Base-by-base conservation (phyloP, 2,888 invertebrate species). In the Boloria euphrosyne region DNA sequence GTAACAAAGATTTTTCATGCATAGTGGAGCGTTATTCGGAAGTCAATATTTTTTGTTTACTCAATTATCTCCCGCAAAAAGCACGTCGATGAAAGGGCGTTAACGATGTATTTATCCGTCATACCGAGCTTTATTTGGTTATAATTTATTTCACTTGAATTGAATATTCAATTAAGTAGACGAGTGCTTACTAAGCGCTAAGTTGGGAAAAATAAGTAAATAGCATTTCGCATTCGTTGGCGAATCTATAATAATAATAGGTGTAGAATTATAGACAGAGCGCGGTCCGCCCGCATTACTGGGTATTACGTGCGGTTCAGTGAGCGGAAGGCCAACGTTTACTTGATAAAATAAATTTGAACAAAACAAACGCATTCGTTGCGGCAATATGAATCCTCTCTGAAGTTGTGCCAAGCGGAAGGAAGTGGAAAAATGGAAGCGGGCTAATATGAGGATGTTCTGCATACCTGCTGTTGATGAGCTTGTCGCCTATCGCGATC, bases 291-390 rank as follows among this genome's bases (percentile, higher is more conserved):
- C 84, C 87, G 86, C 87, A 89, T 87, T 85, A 85, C 85, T 81
- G 78, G 84, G 82, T 76, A 84, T 90, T 91, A 88, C 72, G 73
- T 82, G 72, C 90, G 75, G 80, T 73, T 81, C 90, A 90, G 71
- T 91, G 91, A 78, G 85, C 81, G 80, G 86, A 86, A 87, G 80
- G 79, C 89, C 85, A 83, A 83, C 86, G 85, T 89, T 90, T 89
- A 90, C 89, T 91, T 89, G 90, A 92, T 91, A 90, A 91, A 91
- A 92, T 92, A 90, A 89, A 90, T 90, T 89, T 86, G 87, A 85
- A 88, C 89, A 88, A 89, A 90, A 91, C 90, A 90, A 90, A 90
- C 88, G 87, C 89, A 90, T 85, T 86, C 84, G 77, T 75, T 84
- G 86, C 83, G 86, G 87, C 88, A 87, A 89, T 90, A 90, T 90